Conservation (phyloP, 2,888 invertebrate genomes). For the Oxycera nigricornis region DNA sequence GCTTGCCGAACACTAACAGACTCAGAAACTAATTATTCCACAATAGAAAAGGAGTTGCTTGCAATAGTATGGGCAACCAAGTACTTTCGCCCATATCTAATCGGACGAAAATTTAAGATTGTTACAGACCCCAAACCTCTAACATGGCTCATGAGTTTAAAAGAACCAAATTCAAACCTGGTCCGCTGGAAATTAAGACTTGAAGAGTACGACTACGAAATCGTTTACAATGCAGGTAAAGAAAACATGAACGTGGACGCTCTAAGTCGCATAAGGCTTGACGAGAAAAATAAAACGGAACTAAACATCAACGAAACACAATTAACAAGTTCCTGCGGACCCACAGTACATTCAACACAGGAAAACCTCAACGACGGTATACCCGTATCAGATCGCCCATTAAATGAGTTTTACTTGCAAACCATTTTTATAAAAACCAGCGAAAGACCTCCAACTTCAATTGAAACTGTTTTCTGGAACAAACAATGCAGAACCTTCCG, state of each 20-base stretch:
- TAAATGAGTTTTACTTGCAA: conserved; percentile 47
- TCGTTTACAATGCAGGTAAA: not conserved
- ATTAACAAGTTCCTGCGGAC: too few relatives aligned
- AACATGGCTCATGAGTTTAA: too few relatives aligned
- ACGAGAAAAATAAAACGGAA: too few relatives aligned
- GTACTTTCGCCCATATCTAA: too few relatives aligned
- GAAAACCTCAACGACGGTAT: conserved; percentile 48
- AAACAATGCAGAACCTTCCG: conserved; percentile 44
- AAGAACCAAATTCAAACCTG: not conserved
- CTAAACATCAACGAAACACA: too few relatives aligned
- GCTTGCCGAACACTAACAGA: conserved; percentile 50
- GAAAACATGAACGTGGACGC: not conserved
- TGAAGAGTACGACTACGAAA: not conserved
- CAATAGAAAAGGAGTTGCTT: conserved; percentile 55
- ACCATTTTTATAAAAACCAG: conserved; percentile 35
- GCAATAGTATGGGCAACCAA: conserved; percentile 55
- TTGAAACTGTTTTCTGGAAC: conserved; percentile 46
- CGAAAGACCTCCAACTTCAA: conserved; percentile 32
- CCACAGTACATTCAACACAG: conserved; percentile 44
- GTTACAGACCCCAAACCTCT: too few relatives aligned
- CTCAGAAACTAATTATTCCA: conserved; percentile 50
- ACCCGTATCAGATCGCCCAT: conserved; percentile 48
- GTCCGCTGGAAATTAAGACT: not conserved
- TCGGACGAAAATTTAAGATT: too few relatives aligned
- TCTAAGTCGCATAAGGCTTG: not conserved